phyloP scores from a whole-genome alignment of 2,888 invertebrate genomes.

The Plagodis pulveraria region DNA sequence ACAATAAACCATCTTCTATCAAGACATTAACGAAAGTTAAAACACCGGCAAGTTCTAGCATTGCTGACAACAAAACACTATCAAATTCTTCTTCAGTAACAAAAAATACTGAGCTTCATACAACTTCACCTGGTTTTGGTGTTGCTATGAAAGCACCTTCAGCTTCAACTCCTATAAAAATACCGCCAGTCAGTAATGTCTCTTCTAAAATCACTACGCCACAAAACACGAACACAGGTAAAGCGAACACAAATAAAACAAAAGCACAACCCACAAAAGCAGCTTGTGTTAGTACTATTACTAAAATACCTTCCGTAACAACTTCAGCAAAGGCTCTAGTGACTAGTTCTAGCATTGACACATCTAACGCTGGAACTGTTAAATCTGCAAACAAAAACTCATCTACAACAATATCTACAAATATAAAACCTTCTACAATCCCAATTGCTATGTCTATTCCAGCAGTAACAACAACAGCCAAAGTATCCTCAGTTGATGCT shows the following conservation, averaged over 20 bases:
- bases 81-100: conserved; percentile 1
- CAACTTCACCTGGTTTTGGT: neutral
- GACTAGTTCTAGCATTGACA: conserved; percentile 4
- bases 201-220: neutral
- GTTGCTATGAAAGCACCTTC: conserved; percentile 2
- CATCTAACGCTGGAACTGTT: neutral
- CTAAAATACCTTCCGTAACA: conserved; percentile 2
- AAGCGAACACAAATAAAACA: conserved; percentile 3
- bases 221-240: conserved; percentile 1
- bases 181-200: neutral
- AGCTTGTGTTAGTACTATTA: neutral
- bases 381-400: conserved; percentile 24
- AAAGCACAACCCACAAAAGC: conserved; percentile 1
- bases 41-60: conserved; percentile 2
- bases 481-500: conserved; percentile 3
- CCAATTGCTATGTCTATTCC: conserved; percentile 9
- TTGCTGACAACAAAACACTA: conserved; percentile 1
- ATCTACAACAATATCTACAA: conserved; percentile 3
- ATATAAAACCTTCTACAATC: conserved; percentile 2
- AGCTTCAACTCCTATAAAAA: neutral
- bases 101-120: neutral
- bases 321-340: conserved; percentile 1
- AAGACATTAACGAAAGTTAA: conserved; percentile 7
- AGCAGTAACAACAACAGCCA: conserved; percentile 2
- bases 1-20: conserved; percentile 1